Conservation (phyloP, 2,113 vertebrate species). For the Alces alces region DNA sequence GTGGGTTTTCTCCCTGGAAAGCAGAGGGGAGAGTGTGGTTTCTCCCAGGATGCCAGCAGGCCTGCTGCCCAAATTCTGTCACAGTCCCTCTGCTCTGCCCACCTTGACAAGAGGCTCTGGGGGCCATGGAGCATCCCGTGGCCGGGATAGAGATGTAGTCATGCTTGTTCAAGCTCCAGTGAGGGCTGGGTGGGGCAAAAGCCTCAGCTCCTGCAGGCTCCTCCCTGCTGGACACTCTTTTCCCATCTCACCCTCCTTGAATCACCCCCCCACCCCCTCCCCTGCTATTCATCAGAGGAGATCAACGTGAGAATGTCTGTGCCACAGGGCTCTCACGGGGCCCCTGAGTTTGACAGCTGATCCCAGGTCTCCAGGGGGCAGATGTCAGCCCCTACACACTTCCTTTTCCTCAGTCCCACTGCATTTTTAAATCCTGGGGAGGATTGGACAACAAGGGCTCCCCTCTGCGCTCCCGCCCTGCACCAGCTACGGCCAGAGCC, state of each 20-base stretch:
- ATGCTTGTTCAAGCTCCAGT: neutral
- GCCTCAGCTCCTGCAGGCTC: neutral
- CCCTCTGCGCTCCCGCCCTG: neutral
- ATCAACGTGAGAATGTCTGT: neutral
- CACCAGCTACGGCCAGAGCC: neutral
- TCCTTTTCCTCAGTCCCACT: neutral
- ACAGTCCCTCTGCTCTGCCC: neutral
- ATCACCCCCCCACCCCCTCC: accelerated
- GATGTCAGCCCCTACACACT: neutral
- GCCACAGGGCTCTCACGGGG: neutral
- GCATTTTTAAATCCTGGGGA: neutral
- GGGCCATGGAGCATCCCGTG: neutral
- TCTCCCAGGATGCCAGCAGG: neutral
- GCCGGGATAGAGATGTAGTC: neutral
- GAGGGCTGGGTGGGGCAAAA: neutral
- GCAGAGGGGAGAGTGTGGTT: slow-evolving; percentile 1
- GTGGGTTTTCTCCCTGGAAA: slow-evolving; percentile 60
- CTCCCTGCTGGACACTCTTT: neutral
- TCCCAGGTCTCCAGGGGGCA: neutral
- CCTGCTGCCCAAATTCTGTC: slow-evolving; percentile 14
- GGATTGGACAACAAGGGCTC: neutral
- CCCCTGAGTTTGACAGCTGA: neutral
- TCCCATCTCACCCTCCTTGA: neutral
- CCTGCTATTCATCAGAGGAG: neutral
- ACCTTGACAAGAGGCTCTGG: neutral